Base-by-base conservation (phyloP, 1,140 invertebrate genomes). In the Orius insidiosus region DNA sequence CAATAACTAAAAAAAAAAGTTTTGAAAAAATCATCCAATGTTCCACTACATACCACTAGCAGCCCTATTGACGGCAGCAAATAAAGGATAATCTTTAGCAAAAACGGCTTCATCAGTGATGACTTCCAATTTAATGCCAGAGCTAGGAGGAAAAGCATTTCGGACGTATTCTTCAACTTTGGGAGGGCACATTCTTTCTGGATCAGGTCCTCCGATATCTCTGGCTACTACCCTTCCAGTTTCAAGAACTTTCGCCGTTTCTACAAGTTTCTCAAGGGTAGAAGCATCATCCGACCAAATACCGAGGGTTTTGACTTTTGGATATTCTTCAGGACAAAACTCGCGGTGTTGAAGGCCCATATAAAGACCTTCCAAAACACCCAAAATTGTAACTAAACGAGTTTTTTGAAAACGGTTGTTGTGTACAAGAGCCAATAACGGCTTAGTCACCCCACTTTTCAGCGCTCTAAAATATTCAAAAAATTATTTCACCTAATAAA, bases 161-260 rank as follows among this genome's bases (percentile, higher is more conserved):
- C 67, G 66, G 0, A 97, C 66, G 60, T 94, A 94, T 34, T 82
- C 70, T 49, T 80, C 85, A 2, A 90, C 78, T 35, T 68, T 70
- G 0, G 73, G 74, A 2, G 93, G 80, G 0, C 86, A 69, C 92
- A 96, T 96, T 53, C 89, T 68, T 61, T 96, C 90, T 0, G 93
- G 92, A 65, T 97, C 93, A 0, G 78, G 76, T 3, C 83, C 86
- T 41, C 83, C 76, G 59, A 94, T 86, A 65, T 94, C 89, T 47
- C 85, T 69, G 10, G 80, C 78, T 34, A 85, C 73, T 55, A 62
- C 70, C 61, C 70, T 64, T 51, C 80, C 83, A 61, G 68, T 71
- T 64, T 89, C 85, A 14, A 89, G 60, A 9, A 73, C 72, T 11
- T 69, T 60, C 2, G 81, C 82, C n/a, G 80, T 67, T 19, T 71